Base-by-base conservation (phyloP, 2,113 vertebrate genomes). In the Clarias macrocephalus region DNA sequence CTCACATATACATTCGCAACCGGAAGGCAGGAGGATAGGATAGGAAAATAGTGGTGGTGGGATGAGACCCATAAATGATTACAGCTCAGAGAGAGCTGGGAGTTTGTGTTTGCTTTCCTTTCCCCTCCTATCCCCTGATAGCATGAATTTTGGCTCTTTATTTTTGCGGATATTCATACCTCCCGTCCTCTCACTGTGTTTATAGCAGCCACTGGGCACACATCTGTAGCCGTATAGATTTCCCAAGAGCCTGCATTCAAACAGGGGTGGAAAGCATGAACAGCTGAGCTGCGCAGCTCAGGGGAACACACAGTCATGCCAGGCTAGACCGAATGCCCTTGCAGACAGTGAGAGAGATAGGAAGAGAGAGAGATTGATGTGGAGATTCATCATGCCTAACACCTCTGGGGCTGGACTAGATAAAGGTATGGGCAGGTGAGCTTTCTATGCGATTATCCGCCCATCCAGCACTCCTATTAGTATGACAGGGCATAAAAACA, bases 151-250 rank as follows among this genome's bases (percentile, higher is more conserved):
- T 87, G 83, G 65, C 87, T 80, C 77, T 85, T 33, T 56, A 54
- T 75, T 90, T 87, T 62, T 88, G 86, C 15, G 13, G 16, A 8
- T 80, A 54, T 81, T 81, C 79, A 81, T 81, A 62, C 79, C 79
- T 62, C 16, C 75, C 18, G 75, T 65, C 86, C 21, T 86, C 88
- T 87, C 54, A 5, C 52, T 82, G 84, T 89, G 82, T 85, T 91
- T 88, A 87, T 90, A 88, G 88, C 89, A 90, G 72, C 90, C 48
- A 68, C 63, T 54, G 90, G 93, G 92, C 91, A 91, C 90, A 91
- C 92, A 94, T 91, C 93, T 93, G 93, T 84, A 94, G 90, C 92
- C 85, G 87, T 87, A 92, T 84, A 86, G 91, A 92, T 90, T 88
- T 84, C 92, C 92, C 91, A n/a, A 70, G 89, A 91, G 92, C 37